These are phyloP conservation scores for Gnathonemus echidnorhynchus DNA, from an alignment of 2,113 vertebrate genomes.

Conservation along the genomic window DNA sequence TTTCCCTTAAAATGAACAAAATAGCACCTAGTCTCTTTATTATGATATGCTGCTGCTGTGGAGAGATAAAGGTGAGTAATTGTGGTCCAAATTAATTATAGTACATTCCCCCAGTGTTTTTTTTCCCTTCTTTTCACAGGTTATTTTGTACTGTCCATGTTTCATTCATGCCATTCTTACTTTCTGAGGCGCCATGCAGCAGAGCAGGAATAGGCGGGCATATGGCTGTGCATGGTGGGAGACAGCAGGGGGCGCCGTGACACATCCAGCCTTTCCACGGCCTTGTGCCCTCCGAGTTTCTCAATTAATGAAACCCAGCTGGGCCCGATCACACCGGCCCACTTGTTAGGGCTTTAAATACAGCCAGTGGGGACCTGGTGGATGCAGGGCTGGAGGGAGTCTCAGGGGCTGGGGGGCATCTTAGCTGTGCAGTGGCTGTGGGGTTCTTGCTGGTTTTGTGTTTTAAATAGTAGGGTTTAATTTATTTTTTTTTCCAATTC, in stretches of 20 bases:
- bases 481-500: not conserved
- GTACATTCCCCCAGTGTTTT: constrained; percentile 29
- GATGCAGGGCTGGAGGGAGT: not conserved
- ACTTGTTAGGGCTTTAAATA: not conserved
- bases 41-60: constrained; percentile 17
- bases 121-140: constrained; percentile 4
- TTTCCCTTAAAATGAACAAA: constrained; percentile 25
- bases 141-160: constrained; percentile 25
- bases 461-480: not conserved
- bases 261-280: not conserved
- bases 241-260: not conserved
- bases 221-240: not conserved
- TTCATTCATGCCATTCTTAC: not conserved
- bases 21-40: not conserved
- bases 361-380: not conserved
- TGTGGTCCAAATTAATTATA: constrained; percentile 42
- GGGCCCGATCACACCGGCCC: not conserved
- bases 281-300: not conserved
- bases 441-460: not conserved
- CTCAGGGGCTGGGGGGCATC: not conserved
- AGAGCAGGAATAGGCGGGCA: not conserved
- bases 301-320: constrained; percentile 15
- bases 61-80: constrained; percentile 32
- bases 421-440: not conserved
- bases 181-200: not conserved